Conservation (phyloP, 2,888 invertebrate genomes). For the Torymus tubicola region DNA sequence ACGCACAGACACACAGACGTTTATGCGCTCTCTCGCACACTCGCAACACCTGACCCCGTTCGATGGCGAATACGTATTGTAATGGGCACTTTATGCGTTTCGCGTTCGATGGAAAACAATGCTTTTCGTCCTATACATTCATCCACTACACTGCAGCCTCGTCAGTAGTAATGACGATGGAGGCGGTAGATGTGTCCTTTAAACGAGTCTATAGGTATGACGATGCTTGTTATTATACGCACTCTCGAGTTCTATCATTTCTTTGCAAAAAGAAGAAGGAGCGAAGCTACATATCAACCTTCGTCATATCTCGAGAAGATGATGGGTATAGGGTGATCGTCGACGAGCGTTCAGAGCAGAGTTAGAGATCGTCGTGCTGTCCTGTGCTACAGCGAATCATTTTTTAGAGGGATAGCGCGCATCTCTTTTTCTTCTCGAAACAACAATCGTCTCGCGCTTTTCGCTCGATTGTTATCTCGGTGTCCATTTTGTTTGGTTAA, state of each 20-base stretch:
- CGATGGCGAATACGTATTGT: conserved; percentile 59
- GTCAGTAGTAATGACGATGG: too few relatives aligned
- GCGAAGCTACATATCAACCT: conserved; percentile 20
- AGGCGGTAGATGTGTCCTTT: too few relatives aligned
- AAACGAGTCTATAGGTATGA: too few relatives aligned
- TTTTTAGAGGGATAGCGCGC: conserved; percentile 28
- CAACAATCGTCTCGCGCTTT: conserved; percentile 60
- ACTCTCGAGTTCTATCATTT: background rate
- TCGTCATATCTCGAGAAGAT: conserved; percentile 5
- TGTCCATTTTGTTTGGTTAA: conserved; percentile 77
- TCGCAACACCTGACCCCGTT: conserved; percentile 62
- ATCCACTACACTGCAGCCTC: too few relatives aligned
- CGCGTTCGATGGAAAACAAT: background rate
- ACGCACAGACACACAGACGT: conserved; percentile 6
- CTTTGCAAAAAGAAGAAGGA: background rate
- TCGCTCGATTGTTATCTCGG: conserved; percentile 75
- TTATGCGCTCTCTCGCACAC: conserved; percentile 8
- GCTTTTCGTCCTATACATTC: too few relatives aligned
- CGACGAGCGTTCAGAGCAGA: too few relatives aligned
- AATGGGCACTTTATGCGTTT: conserved; percentile 30
- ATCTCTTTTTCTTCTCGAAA: conserved; percentile 16
- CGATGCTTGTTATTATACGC: too few relatives aligned
- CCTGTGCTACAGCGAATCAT: conserved; percentile 15
- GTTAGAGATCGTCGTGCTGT: background rate
- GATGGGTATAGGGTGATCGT: too few relatives aligned